These are phyloP conservation scores for Eriocheir sinensis DNA, from an alignment of 1,140 invertebrate genomes.

Conservation along the genomic window DNA sequence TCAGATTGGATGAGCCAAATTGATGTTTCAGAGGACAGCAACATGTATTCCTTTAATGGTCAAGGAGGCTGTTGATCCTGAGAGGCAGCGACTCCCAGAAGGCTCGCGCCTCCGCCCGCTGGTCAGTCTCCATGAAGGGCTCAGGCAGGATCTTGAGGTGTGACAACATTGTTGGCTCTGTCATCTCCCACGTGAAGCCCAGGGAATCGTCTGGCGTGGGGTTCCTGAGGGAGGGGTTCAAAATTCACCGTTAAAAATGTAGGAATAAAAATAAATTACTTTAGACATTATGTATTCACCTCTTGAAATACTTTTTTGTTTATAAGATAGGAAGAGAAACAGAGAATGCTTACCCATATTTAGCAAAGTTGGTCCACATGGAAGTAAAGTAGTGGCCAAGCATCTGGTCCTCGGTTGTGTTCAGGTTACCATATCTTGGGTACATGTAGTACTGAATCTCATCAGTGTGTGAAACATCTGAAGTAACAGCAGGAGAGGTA, in stretches of 20 bases:
- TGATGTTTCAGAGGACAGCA: no score
- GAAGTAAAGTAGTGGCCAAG: conserved; percentile 51
- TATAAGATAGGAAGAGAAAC: no score
- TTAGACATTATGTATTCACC: no score
- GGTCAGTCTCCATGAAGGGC: no score
- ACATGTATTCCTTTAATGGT: no score
- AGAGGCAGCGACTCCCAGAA: conserved; percentile 40
- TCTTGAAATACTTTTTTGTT: no score
- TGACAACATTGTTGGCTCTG: no score
- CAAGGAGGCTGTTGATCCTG: conserved; percentile 29
- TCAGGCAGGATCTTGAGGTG: not conserved
- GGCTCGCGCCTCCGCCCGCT: no score
- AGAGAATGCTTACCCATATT: conserved; percentile 63
- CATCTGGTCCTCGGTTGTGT: conserved; percentile 49
- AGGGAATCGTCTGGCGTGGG: conserved; percentile 41
- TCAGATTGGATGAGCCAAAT: no score
- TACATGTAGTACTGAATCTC: conserved; percentile 57
- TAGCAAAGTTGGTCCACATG: conserved; percentile 74
- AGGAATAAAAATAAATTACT: no score
- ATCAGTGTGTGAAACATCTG: conserved; percentile 67
- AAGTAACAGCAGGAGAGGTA: no score
- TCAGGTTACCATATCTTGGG: conserved; percentile 3
- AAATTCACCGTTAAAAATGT: no score
- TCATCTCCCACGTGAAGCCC: conserved; percentile 34
- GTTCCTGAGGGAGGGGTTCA: not conserved